Evolutionary conservation across 1,140 invertebrate species (phyloP).

Genomic region (Neodiprion virginianus): DNA sequence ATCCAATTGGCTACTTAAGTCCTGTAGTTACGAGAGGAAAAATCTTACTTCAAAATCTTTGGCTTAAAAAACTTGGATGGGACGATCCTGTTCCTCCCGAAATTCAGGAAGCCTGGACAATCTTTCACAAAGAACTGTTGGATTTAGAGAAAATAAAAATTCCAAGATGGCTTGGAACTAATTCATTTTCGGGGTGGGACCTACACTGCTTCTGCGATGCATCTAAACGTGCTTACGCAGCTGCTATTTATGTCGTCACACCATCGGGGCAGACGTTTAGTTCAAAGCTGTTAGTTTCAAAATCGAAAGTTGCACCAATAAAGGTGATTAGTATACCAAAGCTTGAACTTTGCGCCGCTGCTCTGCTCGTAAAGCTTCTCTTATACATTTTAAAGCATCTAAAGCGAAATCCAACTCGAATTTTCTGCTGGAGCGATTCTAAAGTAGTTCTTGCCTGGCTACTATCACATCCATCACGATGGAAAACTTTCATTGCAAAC

Average conservation of each 20-base stretch:
- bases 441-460: conserved; percentile 32
- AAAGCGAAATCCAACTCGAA: background rate
- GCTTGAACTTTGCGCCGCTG: conserved; percentile 31
- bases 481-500: conserved; percentile 33
- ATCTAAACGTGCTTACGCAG: background rate
- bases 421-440: conserved; percentile 26
- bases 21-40: conserved; percentile 34
- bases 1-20: conserved; percentile 28
- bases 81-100: conserved; percentile 35
- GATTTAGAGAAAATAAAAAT: background rate
- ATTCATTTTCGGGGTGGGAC: background rate
- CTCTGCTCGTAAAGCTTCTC: conserved; percentile 20
- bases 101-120: conserved; percentile 11
- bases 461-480: conserved; percentile 22
- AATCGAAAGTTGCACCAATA: conserved; percentile 30
- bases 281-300: conserved; percentile 11
- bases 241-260: background rate
- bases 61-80: conserved; percentile 31
- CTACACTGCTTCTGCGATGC: background rate
- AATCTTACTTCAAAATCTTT: conserved; percentile 38
- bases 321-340: conserved; percentile 34
- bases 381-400: background rate
- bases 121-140: background rate
- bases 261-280: background rate
- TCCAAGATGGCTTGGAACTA: background rate